These are phyloP conservation scores for Cranoglanis bouderius DNA, from an alignment of 2,113 vertebrate genomes.

Conservation along the genomic window DNA sequence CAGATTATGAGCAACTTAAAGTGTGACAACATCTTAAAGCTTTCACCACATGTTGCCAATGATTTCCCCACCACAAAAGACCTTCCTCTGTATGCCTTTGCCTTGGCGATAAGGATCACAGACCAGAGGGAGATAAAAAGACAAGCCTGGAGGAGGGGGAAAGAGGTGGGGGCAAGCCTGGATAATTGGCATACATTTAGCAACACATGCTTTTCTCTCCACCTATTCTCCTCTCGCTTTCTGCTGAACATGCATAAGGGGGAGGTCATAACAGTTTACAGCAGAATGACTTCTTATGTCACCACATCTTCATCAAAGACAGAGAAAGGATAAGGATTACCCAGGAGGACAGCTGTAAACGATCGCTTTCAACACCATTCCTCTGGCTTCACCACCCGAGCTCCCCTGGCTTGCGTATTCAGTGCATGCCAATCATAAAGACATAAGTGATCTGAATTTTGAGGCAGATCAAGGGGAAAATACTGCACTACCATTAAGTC, in stretches of 20 bases:
- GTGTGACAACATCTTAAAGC: constrained; percentile 88
- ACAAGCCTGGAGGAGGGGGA: constrained; percentile 60
- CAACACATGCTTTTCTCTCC: constrained; percentile 68
- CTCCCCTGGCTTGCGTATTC: constrained; percentile 68
- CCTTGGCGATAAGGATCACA: constrained; percentile 76
- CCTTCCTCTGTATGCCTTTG: constrained; percentile 78
- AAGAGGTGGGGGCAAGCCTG: constrained; percentile 58
- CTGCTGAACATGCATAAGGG: constrained; percentile 73
- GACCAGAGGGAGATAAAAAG: constrained; percentile 73
- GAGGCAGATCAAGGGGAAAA: constrained; percentile 1
- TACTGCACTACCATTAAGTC: background rate
- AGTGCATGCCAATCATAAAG: constrained; percentile 80
- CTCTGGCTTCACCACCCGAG: constrained; percentile 60
- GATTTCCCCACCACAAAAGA: constrained; percentile 78
- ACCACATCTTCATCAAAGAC: constrained; percentile 68
- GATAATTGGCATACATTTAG: constrained; percentile 76
- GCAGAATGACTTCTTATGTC: constrained; percentile 82
- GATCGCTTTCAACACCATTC: constrained; percentile 88
- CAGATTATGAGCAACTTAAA: constrained; percentile 84
- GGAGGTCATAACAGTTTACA: constrained; percentile 81
- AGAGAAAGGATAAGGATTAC: constrained; percentile 66
- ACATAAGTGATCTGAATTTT: constrained; percentile 78
- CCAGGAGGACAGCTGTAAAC: constrained; percentile 86
- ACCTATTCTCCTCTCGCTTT: constrained; percentile 64
- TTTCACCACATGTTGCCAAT: constrained; percentile 80